Conservation (phyloP, 2,888 invertebrate genomes). For the Drosophila austrosaltans region DNA sequence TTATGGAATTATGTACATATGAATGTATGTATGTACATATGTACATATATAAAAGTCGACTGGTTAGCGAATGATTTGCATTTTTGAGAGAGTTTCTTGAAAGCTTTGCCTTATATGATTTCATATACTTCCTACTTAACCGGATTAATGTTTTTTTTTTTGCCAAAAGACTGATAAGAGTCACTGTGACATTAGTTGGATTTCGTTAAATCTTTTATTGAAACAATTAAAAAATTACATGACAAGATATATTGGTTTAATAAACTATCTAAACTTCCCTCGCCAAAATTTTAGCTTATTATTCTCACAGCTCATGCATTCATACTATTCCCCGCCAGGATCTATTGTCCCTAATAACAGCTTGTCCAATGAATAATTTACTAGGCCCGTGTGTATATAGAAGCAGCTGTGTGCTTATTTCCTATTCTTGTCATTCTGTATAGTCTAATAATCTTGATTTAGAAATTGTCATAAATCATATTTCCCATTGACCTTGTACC, state of each 20-base stretch:
- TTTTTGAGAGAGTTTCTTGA: background rate
- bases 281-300: background rate
- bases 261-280: background rate
- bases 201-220: too few species aligned
- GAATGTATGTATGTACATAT: too few species aligned
- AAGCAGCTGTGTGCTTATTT: constrained; percentile 25
- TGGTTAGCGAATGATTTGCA: constrained; percentile 2
- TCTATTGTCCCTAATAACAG: constrained; percentile 13
- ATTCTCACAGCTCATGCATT: too few species aligned
- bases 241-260: too few species aligned
- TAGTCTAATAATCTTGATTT: constrained; percentile 39
- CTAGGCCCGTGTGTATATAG: constrained; percentile 1
- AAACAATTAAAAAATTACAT: too few species aligned
- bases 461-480: constrained; percentile 63
- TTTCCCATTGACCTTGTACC: constrained; percentile 60
- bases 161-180: too few species aligned
- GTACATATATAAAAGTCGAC: background rate
- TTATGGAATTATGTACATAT: background rate
- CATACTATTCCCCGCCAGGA: background rate
- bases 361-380: constrained; percentile 7
- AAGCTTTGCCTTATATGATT: background rate
- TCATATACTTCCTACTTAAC: background rate
- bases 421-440: constrained; percentile 25
- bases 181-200: too few species aligned
- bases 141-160: background rate